Base-by-base conservation (phyloP, 2,113 vertebrate genomes). In the Semicossyphus pulcher region DNA sequence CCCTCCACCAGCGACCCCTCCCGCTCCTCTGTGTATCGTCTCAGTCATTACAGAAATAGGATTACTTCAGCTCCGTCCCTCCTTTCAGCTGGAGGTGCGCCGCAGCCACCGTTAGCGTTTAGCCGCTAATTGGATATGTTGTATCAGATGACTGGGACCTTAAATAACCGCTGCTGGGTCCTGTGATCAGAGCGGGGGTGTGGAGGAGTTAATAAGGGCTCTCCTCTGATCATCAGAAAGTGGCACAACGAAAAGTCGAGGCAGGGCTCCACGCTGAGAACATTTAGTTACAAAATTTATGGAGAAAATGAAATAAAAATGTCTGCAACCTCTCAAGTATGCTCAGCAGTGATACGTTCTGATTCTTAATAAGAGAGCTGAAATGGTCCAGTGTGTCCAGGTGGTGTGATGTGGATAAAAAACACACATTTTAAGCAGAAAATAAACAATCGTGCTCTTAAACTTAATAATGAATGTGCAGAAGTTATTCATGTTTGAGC, bases 31-130 rank as follows among this genome's bases (percentile, higher is more conserved):
- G 25, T 71, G 34, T 57, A 70, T 86, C 72, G 60, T 70, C 47
- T 52, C 52, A 29, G 59, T 77, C 54, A 63, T 88, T 81, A 81
- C 69, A 39, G 42, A 80, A 84, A 69, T 79, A 53, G 67, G 10
- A 76, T 82, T 80, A 72, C 36, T 15, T 52, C 25, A 41, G 49
- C 66, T 20, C 48, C 42, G 61, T 37, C 58, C 62, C 51, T 70
- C 48, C 62, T 34, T 56, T 66, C 32, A 23, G 51, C 32, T 59
- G 16, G 62, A 70, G 73, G 71, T 64, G 58, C 5, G 16, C 74
- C 12, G 26, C 39, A 42, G 37, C 36, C 11, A 16, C 59, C 54
- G 26, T 4, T 52, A 48, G 36, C 32, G 31, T 78, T 78, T 54
- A 78, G 57, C 53, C 34, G 4, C 52, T 81, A 72, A 77, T 80